phyloP scores from a whole-genome alignment of 2,797 vertebrate genomes.

The Phoeniculus purpureus region DNA sequence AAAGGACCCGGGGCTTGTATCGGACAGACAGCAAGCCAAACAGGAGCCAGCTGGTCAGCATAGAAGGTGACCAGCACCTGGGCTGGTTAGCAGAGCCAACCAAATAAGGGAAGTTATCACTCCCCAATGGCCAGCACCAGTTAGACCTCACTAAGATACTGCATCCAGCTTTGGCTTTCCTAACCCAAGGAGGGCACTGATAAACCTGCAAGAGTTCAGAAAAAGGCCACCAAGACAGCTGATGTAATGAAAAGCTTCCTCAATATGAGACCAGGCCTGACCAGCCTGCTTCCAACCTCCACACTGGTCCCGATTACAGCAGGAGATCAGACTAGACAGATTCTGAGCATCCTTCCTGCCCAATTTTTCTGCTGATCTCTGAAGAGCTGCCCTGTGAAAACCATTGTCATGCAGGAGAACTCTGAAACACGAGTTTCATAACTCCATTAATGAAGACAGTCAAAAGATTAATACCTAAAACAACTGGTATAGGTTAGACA shows the following conservation, averaged over 20 bases:
- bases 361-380: not conserved
- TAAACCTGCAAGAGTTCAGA: not conserved
- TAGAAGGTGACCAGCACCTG: not conserved
- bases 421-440: not conserved
- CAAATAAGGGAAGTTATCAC: rapidly evolving
- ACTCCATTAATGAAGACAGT: not conserved
- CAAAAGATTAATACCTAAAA: not conserved
- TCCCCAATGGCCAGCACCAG: not conserved
- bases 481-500: not conserved
- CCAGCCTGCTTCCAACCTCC: not conserved
- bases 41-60: not conserved
- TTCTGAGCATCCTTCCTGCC: not conserved
- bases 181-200: not conserved
- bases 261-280: not conserved
- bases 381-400: not conserved
- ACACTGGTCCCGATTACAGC: not conserved
- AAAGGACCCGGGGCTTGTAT: not conserved
- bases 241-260: not conserved
- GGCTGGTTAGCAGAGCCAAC: not conserved
- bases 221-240: not conserved
- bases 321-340: not conserved
- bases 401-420: not conserved
- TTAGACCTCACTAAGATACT: rapidly evolving
- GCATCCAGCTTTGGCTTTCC: not conserved
- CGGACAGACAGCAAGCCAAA: not conserved